A percentile compares a stretch with the other conserved stretches of the same genome.
Evolutionary conservation across 2,797 vertebrate genomes (phyloP).

Genomic region (Dendrocincla fuliginosa): DNA sequence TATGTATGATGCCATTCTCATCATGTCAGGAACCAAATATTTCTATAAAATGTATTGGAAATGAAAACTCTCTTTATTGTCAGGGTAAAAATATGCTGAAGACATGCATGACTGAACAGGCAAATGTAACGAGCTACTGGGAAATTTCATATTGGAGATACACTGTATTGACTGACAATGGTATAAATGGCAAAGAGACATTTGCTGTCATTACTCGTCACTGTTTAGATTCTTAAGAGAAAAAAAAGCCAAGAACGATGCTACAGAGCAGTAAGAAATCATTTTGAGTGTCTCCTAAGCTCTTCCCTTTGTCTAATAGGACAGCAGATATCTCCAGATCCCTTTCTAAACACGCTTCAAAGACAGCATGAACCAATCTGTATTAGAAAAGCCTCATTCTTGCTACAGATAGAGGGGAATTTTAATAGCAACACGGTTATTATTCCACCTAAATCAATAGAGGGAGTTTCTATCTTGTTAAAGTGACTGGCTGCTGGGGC

Average conservation of each 20-base stretch:
- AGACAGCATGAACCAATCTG: background rate
- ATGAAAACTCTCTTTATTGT: background rate
- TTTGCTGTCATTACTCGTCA: background rate
- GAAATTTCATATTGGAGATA: slow-evolving; percentile 22
- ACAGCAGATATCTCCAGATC: background rate
- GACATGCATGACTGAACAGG: background rate
- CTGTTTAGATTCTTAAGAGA: background rate
- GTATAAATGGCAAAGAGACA: background rate
- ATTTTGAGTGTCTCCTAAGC: background rate
- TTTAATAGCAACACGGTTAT: background rate
- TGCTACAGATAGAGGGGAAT: background rate
- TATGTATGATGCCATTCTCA: background rate
- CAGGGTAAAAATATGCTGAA: slow-evolving; percentile 20
- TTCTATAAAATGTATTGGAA: background rate
- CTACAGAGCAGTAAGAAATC: background rate
- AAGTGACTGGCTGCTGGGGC: background rate
- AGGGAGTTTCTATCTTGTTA: background rate
- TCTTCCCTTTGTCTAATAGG: background rate
- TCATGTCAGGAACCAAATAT: background rate
- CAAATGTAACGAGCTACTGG: slow-evolving; percentile 41
- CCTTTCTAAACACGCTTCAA: background rate
- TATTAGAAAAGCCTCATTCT: background rate
- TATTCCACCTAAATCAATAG: background rate
- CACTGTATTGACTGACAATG: slow-evolving; percentile 25
- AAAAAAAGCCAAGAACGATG: background rate